These are phyloP conservation scores for Nemotelus pantherinus DNA, from an alignment of 2,888 invertebrate species.

Conservation along the genomic window DNA sequence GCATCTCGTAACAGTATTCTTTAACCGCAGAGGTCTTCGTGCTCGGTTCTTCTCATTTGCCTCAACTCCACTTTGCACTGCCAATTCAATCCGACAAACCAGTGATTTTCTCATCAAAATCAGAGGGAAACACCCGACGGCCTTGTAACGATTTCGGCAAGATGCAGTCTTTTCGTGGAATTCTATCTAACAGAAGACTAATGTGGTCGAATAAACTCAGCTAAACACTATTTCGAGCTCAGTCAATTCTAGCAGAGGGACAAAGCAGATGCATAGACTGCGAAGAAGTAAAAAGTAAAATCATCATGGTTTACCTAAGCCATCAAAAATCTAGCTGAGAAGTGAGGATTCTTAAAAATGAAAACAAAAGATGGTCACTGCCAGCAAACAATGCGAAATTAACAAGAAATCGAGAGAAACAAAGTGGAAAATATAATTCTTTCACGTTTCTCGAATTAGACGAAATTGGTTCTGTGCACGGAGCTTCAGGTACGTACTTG, in stretches of 20 bases:
- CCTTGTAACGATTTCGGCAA: constrained; percentile 43
- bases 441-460: constrained; percentile 45
- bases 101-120: constrained; percentile 38
- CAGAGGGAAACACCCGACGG: constrained; percentile 41
- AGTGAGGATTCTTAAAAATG: constrained; percentile 1
- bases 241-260: not conserved
- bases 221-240: not conserved
- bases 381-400: constrained; percentile 18
- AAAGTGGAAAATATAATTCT: constrained; percentile 38
- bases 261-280: not conserved
- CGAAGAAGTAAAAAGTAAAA: too few species aligned
- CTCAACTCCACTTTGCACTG: not conserved
- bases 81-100: not conserved
- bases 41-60: constrained; percentile 4
- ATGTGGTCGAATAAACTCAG: not conserved
- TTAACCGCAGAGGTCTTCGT: constrained; percentile 19
- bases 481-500: constrained; percentile 9
- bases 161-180: constrained; percentile 19
- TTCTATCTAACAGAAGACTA: not conserved
- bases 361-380: constrained; percentile 29
- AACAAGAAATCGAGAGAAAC: constrained; percentile 36
- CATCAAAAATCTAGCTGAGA: too few species aligned
- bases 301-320: too few species aligned
- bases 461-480: constrained; percentile 40
- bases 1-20: constrained; percentile 35